phyloP scores from a whole-genome alignment of 1,140 invertebrate genomes.

The Zaprionus davidi region DNA sequence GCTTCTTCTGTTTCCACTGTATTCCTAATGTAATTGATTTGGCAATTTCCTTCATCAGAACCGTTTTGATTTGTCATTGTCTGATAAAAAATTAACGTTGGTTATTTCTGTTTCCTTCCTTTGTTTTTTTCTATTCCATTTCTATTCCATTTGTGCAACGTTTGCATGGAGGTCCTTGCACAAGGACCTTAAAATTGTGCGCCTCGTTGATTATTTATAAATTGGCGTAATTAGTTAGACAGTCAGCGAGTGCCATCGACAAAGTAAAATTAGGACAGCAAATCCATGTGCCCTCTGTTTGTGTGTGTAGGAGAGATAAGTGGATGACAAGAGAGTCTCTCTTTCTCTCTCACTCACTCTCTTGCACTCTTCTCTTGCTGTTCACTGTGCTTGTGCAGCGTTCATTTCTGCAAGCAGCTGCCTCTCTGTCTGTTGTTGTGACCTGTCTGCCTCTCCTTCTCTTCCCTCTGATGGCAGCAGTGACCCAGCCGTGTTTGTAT shows the following conservation, averaged over 20 bases:
- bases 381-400: slow-evolving; percentile 54
- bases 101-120: background rate
- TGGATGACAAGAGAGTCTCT: background rate
- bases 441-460: background rate
- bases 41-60: slow-evolving; percentile 8
- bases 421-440: slow-evolving; percentile 36
- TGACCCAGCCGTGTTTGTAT: slow-evolving; percentile 37
- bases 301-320: slow-evolving; percentile 2
- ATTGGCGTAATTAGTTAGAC: slow-evolving; percentile 73
- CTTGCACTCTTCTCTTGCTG: background rate
- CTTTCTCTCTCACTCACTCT: slow-evolving; percentile 14
- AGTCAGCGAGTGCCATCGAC: slow-evolving; percentile 29
- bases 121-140: background rate
- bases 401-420: slow-evolving; percentile 70
- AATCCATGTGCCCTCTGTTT: background rate
- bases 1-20: background rate
- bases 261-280: slow-evolving; percentile 57
- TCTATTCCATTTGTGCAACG: background rate
- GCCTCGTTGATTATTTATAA: slow-evolving; percentile 75
- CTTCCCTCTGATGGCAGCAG: slow-evolving; percentile 10
- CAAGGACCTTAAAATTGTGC: slow-evolving; percentile 69
- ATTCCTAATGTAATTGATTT: slow-evolving; percentile 13
- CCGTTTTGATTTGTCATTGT: slow-evolving; percentile 29
- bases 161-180: slow-evolving; percentile 48
- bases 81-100: slow-evolving; percentile 32